Evolutionary conservation across 2,888 invertebrate genomes (phyloP).

Genomic region (Malthinus flaveolus): DNA sequence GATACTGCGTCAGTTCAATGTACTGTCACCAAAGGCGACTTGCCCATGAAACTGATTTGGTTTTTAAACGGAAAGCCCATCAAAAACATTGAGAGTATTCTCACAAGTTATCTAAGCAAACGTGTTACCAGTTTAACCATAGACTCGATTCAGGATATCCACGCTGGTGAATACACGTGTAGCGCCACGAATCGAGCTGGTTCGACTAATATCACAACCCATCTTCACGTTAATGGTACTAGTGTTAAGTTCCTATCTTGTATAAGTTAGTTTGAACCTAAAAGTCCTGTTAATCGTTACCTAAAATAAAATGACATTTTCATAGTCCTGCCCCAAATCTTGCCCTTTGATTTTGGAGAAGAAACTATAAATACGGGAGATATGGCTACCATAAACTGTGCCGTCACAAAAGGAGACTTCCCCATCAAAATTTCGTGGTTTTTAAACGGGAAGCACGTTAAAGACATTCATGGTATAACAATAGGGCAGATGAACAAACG

Average conservation of each 20-base stretch:
- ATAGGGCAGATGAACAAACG: slow-evolving; percentile 66
- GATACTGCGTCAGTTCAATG: slow-evolving; percentile 74
- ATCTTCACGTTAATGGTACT: slow-evolving; percentile 38
- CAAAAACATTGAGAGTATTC: slow-evolving; percentile 55
- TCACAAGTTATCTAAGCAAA: slow-evolving; percentile 63
- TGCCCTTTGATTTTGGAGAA: slow-evolving; percentile 69
- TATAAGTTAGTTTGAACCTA: slow-evolving; percentile 46
- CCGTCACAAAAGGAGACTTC: slow-evolving; percentile 70
- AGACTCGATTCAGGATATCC: slow-evolving; percentile 70
- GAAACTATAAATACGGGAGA: slow-evolving; percentile 70
- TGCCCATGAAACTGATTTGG: slow-evolving; percentile 73
- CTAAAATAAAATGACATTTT: slow-evolving; percentile 14
- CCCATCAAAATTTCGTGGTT: slow-evolving; percentile 74
- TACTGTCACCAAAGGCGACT: slow-evolving; percentile 75
- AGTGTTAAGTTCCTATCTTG: slow-evolving; percentile 1
- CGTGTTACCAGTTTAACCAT: slow-evolving; percentile 71
- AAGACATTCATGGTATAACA: slow-evolving; percentile 46
- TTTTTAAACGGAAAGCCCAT: slow-evolving; percentile 62
- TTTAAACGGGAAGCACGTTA: slow-evolving; percentile 63
- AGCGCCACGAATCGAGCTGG: slow-evolving; percentile 70
- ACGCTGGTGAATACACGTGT: slow-evolving; percentile 75
- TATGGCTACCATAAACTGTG: slow-evolving; percentile 66
- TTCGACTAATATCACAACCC: slow-evolving; percentile 54
- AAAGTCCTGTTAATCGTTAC: not conserved
- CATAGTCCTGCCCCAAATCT: slow-evolving; percentile 66